These are phyloP conservation scores for Triplophysa yarkandensis DNA, from an alignment of 2,797 vertebrate genomes.

Conservation along the genomic window DNA sequence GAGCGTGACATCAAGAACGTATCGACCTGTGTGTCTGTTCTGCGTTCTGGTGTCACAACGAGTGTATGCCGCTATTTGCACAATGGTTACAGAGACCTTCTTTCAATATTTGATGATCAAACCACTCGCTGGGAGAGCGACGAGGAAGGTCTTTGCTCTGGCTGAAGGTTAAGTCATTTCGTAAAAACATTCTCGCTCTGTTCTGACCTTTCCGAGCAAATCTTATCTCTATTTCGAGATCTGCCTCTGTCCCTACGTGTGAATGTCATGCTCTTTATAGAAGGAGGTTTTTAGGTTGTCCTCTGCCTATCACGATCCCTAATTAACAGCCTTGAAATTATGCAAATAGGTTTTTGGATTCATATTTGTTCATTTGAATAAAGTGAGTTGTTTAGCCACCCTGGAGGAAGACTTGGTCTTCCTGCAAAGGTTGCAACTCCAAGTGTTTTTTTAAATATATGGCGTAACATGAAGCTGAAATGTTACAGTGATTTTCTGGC, in stretches of 20 bases:
- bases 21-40: not conserved
- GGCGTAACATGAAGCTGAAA: constrained; percentile 6
- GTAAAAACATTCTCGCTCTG: constrained; percentile 43
- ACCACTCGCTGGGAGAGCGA: constrained; percentile 27
- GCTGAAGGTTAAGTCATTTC: constrained; percentile 44
- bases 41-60: constrained; percentile 4
- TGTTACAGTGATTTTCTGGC: not conserved
- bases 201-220: constrained; percentile 41
- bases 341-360: constrained; percentile 26
- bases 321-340: constrained; percentile 8
- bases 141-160: constrained; percentile 28
- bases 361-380: constrained; percentile 22
- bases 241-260: constrained; percentile 17
- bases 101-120: constrained; percentile 37
- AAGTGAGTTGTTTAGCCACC: constrained; percentile 3
- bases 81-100: constrained; percentile 33
- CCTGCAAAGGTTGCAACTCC: constrained; percentile 29
- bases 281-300: constrained; percentile 26
- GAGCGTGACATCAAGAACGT: not conserved
- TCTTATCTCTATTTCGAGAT: constrained; percentile 47
- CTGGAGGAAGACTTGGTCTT: constrained; percentile 25
- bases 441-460: not conserved
- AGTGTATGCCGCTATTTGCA: constrained; percentile 22
- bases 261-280: constrained; percentile 46
- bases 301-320: constrained; percentile 22